Conservation (phyloP, 2,888 invertebrate genomes). For the Ochlodes sylvanus region DNA sequence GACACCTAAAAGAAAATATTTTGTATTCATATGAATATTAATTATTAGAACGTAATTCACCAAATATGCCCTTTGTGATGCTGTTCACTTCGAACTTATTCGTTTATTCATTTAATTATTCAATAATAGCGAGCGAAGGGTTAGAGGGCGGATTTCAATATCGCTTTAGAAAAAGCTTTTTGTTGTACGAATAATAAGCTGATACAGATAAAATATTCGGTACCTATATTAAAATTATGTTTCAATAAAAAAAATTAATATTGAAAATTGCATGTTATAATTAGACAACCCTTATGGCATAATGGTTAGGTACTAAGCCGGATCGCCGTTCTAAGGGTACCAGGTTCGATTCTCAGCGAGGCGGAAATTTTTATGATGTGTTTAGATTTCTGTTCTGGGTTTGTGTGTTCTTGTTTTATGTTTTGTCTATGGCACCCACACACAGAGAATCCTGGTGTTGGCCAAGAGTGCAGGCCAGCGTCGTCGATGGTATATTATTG, state of each 20-base stretch:
- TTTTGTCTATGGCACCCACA: too few species aligned
- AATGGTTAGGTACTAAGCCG: too few species aligned
- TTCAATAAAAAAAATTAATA: not conserved
- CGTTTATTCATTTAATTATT: slow-evolving; percentile 52
- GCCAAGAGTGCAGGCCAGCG: too few species aligned
- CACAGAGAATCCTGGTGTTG: too few species aligned
- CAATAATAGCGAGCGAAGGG: slow-evolving; percentile 46
- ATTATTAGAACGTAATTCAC: slow-evolving; percentile 65
- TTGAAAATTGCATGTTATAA: not conserved
- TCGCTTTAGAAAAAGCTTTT: slow-evolving; percentile 24
- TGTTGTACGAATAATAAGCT: slow-evolving; percentile 24
- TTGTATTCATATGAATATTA: slow-evolving; percentile 77
- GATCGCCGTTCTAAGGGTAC: not conserved
- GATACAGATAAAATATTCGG: not conserved
- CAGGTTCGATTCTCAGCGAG: too few species aligned
- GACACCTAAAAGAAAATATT: slow-evolving; percentile 76
- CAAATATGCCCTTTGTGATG: slow-evolving; percentile 54
- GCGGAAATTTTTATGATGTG: too few species aligned
- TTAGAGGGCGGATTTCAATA: slow-evolving; percentile 40
- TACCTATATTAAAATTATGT: not conserved
- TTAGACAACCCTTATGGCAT: not conserved
- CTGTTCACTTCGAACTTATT: slow-evolving; percentile 48
- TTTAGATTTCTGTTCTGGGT: too few species aligned
- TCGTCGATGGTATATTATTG: too few species aligned
- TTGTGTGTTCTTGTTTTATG: too few species aligned